Conservation (phyloP, 2,113 vertebrate genomes). For the Heloderma charlesbogerti region DNA sequence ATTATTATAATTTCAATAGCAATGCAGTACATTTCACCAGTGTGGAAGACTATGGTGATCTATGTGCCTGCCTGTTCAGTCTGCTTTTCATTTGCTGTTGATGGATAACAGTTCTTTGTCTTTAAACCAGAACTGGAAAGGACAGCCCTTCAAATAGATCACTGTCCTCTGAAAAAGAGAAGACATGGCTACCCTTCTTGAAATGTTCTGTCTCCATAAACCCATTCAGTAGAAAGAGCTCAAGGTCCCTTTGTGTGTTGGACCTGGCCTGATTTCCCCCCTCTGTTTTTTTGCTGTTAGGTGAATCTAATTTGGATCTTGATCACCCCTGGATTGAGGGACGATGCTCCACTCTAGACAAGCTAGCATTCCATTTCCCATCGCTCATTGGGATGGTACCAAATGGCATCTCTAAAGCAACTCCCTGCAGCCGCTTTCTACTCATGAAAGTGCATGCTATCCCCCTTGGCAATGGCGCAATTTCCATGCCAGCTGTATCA, state of each 20-base stretch:
- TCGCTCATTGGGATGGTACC: background rate
- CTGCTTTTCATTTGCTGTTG: too few species aligned
- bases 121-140: too few species aligned
- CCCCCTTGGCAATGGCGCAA: conserved; percentile 53
- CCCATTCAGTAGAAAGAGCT: background rate
- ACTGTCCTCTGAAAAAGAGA: too few species aligned
- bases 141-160: too few species aligned
- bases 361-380: background rate
- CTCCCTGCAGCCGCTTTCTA: conserved; percentile 15
- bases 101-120: too few species aligned
- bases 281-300: background rate
- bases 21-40: too few species aligned
- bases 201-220: background rate
- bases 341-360: background rate
- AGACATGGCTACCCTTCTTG: too few species aligned
- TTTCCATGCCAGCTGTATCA: conserved; percentile 48
- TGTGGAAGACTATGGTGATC: too few species aligned
- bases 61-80: too few species aligned
- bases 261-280: background rate
- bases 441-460: conserved; percentile 29
- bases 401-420: background rate
- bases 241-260: background rate
- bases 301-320: background rate
- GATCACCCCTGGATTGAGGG: background rate
- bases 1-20: too few species aligned